phyloP scores from a whole-genome alignment of 2,888 invertebrate genomes.

The Drosophila neonasuta region DNA sequence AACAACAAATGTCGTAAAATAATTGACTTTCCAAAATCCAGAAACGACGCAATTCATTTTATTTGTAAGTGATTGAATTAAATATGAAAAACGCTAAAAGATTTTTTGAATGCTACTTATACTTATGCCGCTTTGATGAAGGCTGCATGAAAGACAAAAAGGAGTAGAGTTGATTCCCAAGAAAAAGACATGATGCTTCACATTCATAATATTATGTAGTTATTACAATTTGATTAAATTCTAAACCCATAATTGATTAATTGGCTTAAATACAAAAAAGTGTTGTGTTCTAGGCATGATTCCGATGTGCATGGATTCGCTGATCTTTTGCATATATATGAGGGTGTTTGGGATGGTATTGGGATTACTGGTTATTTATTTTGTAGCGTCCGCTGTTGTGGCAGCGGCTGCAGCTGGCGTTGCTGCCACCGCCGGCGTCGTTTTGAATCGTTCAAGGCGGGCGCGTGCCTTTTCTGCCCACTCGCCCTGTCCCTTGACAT shows the following conservation, averaged over 20 bases:
- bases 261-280: conserved; percentile 33
- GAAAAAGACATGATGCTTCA: conserved; percentile 6
- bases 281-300: conserved; percentile 12
- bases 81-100: conserved; percentile 42
- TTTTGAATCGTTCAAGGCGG: conserved; percentile 81
- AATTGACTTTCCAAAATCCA: conserved; percentile 62
- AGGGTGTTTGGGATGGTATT: not conserved
- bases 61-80: conserved; percentile 59
- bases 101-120: conserved; percentile 1
- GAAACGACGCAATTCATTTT: conserved; percentile 61
- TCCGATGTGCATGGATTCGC: conserved; percentile 21
- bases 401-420: conserved; percentile 4
- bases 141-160: not conserved
- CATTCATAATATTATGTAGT: conserved; percentile 24
- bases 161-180: not conserved
- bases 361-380: conserved; percentile 29
- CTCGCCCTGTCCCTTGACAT: conserved; percentile 39
- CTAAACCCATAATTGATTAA: conserved; percentile 45
- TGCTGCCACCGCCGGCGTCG: conserved; percentile 16
- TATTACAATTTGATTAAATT: conserved; percentile 37
- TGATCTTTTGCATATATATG: conserved; percentile 3
- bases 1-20: conserved; percentile 35
- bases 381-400: conserved; percentile 23
- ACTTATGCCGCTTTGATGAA: too few relatives aligned
- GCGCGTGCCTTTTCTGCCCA: conserved; percentile 81